These are phyloP conservation scores for Psittacus erithacus DNA, from an alignment of 2,113 vertebrate genomes.

Conservation along the genomic window DNA sequence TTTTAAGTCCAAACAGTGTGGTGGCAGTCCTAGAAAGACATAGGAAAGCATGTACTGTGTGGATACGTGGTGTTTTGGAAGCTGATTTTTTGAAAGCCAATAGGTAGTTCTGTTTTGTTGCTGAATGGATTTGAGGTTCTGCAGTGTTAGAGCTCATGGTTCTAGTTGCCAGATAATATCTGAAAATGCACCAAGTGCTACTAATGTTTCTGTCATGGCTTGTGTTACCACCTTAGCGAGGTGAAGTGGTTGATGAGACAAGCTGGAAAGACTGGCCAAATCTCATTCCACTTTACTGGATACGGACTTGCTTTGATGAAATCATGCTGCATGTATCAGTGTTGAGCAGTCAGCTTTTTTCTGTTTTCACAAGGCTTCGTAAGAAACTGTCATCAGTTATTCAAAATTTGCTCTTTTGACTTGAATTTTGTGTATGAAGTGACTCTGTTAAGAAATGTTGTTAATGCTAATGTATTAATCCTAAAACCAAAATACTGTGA, in stretches of 20 bases:
- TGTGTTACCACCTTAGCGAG: neutral
- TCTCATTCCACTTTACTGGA: neutral
- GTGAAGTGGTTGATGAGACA: neutral
- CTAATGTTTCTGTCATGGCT: neutral
- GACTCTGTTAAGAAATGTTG: neutral
- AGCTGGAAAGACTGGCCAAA: neutral
- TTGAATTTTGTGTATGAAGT: neutral
- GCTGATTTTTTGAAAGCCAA: neutral
- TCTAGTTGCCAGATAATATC: neutral
- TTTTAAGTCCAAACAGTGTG: neutral
- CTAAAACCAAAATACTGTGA: neutral
- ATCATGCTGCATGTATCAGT: neutral
- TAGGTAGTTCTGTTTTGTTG: neutral
- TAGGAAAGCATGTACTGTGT: rapidly evolving
- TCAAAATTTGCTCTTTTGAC: neutral
- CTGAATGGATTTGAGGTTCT: neutral
- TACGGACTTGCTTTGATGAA: neutral
- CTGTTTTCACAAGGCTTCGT: neutral
- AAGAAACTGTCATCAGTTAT: neutral
- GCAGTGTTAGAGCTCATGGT: neutral
- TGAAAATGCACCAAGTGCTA: neutral
- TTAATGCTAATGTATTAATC: neutral
- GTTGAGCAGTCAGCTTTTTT: neutral
- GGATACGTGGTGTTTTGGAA: neutral
- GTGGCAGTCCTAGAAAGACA: neutral